Conservation (phyloP, 2,888 invertebrate genomes). For the Xanthorhoe spadicearia region DNA sequence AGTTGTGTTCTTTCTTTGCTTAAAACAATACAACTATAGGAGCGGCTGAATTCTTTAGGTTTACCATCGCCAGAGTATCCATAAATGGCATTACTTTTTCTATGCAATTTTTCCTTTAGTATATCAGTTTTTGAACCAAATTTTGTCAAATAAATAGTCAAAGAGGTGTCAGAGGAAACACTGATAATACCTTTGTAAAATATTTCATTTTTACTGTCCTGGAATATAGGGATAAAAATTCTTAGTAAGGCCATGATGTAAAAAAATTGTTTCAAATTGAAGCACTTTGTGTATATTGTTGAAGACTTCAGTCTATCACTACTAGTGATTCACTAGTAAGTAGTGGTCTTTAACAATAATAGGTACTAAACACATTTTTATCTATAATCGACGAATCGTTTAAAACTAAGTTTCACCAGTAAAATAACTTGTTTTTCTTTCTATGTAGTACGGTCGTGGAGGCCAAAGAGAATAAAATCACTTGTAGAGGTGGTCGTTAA, state of each 20-base stretch:
- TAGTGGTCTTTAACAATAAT: too few species aligned
- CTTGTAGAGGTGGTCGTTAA: too few species aligned
- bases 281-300: neutral
- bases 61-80: constrained; percentile 54
- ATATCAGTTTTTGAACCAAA: constrained; percentile 46
- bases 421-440: too few species aligned
- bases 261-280: too few species aligned
- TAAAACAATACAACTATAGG: constrained; percentile 52
- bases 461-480: too few species aligned
- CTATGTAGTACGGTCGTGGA: too few species aligned
- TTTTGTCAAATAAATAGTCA: constrained; percentile 64
- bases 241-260: constrained; percentile 29
- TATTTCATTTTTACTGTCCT: constrained; percentile 43
- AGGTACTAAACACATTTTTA: too few species aligned
- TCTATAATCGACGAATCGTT: too few species aligned
- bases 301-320: neutral
- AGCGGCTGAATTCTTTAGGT: constrained; percentile 37
- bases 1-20: constrained; percentile 48
- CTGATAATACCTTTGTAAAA: constrained; percentile 60
- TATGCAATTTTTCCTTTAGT: constrained; percentile 36
- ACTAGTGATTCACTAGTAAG: too few species aligned
- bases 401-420: too few species aligned
- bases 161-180: constrained; percentile 42
- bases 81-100: constrained; percentile 50
- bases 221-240: constrained; percentile 62